Conservation (phyloP, 2,888 invertebrate genomes). For the Drosophila putrida region DNA sequence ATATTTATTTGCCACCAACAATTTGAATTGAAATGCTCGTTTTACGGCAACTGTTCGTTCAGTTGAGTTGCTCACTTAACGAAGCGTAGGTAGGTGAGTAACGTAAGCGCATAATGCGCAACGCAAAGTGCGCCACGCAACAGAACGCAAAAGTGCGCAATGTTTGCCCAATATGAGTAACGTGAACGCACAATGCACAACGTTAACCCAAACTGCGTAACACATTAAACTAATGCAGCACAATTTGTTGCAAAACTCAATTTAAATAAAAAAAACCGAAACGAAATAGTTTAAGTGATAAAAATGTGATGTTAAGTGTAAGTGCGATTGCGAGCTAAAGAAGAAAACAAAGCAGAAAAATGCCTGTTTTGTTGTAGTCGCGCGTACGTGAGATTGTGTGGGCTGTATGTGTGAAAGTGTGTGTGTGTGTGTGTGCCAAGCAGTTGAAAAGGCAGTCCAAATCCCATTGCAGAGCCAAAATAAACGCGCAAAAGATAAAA, state of each 20-base stretch:
- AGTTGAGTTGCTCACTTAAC: slow-evolving; percentile 29
- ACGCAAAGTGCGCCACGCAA: slow-evolving; percentile 24
- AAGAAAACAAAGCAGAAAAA: background rate
- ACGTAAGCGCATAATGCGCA: slow-evolving; percentile 27
- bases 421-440: slow-evolving; percentile 37
- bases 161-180: slow-evolving; percentile 47
- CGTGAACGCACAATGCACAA: slow-evolving; percentile 49
- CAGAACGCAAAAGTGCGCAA: slow-evolving; percentile 33
- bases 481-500: slow-evolving; percentile 58
- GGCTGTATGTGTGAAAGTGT: slow-evolving; percentile 19
- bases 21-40: background rate
- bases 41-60: slow-evolving; percentile 6
- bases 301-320: slow-evolving; percentile 76
- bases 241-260: slow-evolving; percentile 57
- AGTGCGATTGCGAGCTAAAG: slow-evolving; percentile 46
- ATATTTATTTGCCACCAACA: background rate
- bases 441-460: slow-evolving; percentile 43
- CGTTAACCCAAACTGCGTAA: slow-evolving; percentile 48
- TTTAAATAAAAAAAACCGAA: slow-evolving; percentile 23
- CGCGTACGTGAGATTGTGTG: slow-evolving; percentile 18
- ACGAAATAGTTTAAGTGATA: slow-evolving; percentile 61
- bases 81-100: slow-evolving; percentile 12
- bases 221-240: slow-evolving; percentile 55
- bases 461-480: slow-evolving; percentile 50
- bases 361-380: slow-evolving; percentile 23